Base-by-base conservation (phyloP, 2,113 vertebrate species). In the Myotis davidii region DNA sequence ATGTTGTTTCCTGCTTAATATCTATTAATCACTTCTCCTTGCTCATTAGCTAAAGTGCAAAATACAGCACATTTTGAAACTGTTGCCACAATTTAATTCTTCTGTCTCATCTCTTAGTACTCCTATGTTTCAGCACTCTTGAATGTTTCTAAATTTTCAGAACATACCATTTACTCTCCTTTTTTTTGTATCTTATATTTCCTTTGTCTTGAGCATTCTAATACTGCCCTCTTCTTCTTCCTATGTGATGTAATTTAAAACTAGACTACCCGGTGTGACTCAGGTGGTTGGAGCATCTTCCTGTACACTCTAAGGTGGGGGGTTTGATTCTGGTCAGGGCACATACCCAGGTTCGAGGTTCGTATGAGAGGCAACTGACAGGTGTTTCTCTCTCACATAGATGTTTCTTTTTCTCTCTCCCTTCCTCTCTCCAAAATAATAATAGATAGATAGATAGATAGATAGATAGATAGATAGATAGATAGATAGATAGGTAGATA, bases 161-260 rank as follows among this genome's bases (percentile, higher is more conserved):
- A 82, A 73, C 10, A 48, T 82, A 54, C 5, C 11, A 59, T 29
- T 88, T 9, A 42, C 7, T 45, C 5, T 52, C 1, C 42, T 81
- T 89, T 89, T 64, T 92, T 25, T 32, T 13, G 59, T 42, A 21
- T 50, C 23, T 81, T 90, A 4, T 64, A 39, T 61, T 52, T 14
- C 13, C 13, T 50, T 16, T 77, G 21, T 52, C 16, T 76, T 84
- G 13, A 74, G 11, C 6, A 61, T 88, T 74, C 6, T 56, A 48
- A 39, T 84, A 7, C 0, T 27, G 48, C 3, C 0, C 1, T 69
- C 25, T 1, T 76, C 0, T 65, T 2, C 0, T 65, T 3, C 13
- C 11, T 39, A 11, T 76, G 5, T 77, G 10, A 50, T 23, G 0
- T 73, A 67, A 59, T 69, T 90, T 70, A 85, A 85, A 70, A 37